Evolutionary conservation across 2,888 invertebrate species (phyloP), one percentile per base, ranked within the genome.

Genomic region (Nomada goodeniana): DNA sequence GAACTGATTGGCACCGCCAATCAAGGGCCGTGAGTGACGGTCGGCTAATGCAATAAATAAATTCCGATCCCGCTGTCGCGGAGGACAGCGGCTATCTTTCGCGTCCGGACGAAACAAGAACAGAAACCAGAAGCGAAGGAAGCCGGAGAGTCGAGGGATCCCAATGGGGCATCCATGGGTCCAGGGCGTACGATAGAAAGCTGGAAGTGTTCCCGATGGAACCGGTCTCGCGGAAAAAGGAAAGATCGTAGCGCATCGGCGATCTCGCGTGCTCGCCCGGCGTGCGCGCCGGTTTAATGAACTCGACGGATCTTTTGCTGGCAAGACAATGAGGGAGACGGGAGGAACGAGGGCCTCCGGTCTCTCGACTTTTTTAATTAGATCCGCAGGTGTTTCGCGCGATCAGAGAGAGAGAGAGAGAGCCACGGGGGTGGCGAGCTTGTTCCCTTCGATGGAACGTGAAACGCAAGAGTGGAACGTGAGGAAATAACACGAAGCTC

Each of bases 11-110:
- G 86, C 83, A 90, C 84, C 86, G 86, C 90, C 90, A 90, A 90
- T 91, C 91, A 89, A 86, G 86, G 67, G 57, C 83, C 83, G 85
- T 91, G 91, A 90, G 90, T 91, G 91, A 91, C 90, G 91, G 87
- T 79, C 84, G 90, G 84, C 86, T 90, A 91, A 91, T 91, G 91
- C 90, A 91, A 91, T 91, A 91, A 89, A 91, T 91, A 91, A 90
- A 90, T 91, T 91, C 90, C 89, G 88, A 91, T 91, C 88, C 89
- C 76, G 80, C 83, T 83, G 83, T 83, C 84, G 81, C 84, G 76
- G 87, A 85, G 83, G 87, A 85, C 79, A 82, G 80, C 80, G 78
- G 82, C 86, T 85, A 77, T 88, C 88, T 73, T 84, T 81, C 68
- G 36, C 76, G 83, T 69, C 61, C 86, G 47, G 69, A 61, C 36